Evolutionary conservation across 2,113 vertebrate species (phyloP), one percentile per base, ranked within the genome.

Genomic region (Aphyosemion australe): DNA sequence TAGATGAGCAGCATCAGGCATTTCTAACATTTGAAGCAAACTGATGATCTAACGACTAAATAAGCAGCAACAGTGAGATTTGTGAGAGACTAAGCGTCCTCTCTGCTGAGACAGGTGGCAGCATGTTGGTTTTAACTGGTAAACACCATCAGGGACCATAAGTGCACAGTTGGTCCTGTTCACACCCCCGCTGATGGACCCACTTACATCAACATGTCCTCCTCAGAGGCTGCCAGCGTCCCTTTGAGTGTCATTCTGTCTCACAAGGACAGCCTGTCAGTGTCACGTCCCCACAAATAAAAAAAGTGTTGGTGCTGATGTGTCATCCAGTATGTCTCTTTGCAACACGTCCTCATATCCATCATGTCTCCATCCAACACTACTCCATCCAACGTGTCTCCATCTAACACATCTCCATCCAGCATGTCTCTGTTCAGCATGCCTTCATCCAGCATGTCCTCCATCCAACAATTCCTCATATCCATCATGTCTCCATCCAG

Each of bases 111-210:
- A 56, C 77, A 86, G 82, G 65, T 78, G 84, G 78, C 74, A 46
- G 32, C 12, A 18, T 18, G 72, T 55, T 51, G n/a, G 19, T 14
- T 52, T 56, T 18, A 16, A 18, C 63, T 60, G 53, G 58, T 85
- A 84, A 85, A 85, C 87, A 84, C 68, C 87, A 84, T 73, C 74
- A 80, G 74, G 54, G 68, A 76, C 46, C 74, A 43, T 42, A 59
- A 72, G 72, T 65, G 79, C 66, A 74, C 84, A 82, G 85, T 85
- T 89, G 87, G 83, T 84, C 61, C 39, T 50, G 46, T 81, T 83
- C 79, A 77, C 86, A 79, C 75, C 72, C 69, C 65, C 32, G 16
- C 74, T 15, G 76, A 45, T 13, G 51, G 54, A 55, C 61, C 41
- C 63, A 1, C 52, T 19, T 3, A 51, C 66, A 47, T 15, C 58